A percentile compares a stretch with the other conserved stretches of the same genome.
Conservation (phyloP, 2,113 vertebrate species). For the Mormyrus iriodes region DNA sequence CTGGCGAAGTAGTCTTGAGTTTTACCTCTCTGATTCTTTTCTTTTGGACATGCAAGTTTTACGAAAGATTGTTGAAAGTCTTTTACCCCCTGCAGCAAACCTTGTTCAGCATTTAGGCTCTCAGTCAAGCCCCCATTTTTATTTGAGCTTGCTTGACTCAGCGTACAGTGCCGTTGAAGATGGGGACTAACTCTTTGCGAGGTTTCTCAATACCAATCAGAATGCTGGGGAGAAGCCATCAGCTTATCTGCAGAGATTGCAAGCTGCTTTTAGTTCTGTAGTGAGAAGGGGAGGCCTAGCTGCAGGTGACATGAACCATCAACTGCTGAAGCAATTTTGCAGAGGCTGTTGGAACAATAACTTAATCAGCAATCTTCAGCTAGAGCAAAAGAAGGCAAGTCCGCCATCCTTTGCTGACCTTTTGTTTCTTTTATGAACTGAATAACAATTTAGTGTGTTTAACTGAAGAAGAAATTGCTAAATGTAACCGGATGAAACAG, state of each 20-base stretch:
- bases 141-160: neutral
- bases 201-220: conserved; percentile 16
- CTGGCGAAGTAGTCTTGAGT: neutral
- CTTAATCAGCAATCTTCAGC: conserved; percentile 4
- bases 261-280: neutral
- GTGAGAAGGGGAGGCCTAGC: neutral
- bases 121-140: neutral
- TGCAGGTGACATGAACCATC: neutral
- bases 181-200: conserved; percentile 1
- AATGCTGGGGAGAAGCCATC: neutral
- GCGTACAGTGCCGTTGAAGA: conserved; percentile 6
- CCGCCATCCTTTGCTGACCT: neutral
- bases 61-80: neutral
- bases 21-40: conserved; percentile 1
- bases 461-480: conserved; percentile 1
- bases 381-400: neutral
- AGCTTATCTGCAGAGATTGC: neutral
- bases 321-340: conserved; percentile 17
- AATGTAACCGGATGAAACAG: neutral
- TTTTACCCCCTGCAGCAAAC: neutral
- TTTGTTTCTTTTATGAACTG: neutral
- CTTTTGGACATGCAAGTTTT: neutral
- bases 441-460: no score
- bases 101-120: conserved; percentile 2
- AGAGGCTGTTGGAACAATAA: conserved; percentile 12